Evolutionary conservation across 2,888 invertebrate species (phyloP).

Genomic region (Cistogaster globosa): DNA sequence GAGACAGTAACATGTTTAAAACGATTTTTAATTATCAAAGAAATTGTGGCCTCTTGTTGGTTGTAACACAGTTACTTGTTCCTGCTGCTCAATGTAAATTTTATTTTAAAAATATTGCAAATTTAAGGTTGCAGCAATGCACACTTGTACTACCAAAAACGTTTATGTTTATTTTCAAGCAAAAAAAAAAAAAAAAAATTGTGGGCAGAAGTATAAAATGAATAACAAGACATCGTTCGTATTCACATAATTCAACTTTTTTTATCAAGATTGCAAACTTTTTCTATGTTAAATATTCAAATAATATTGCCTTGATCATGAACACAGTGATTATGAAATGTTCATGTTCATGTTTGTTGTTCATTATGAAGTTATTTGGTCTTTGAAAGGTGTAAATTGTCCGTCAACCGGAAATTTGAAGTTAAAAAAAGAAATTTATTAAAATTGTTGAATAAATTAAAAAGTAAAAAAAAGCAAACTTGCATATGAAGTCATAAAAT

Average conservation of each 20-base stretch:
- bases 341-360: constrained; percentile 50
- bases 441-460: constrained; percentile 29
- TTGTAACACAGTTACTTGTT: not conserved
- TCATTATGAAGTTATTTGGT: constrained; percentile 31
- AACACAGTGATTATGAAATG: constrained; percentile 38
- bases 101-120: not conserved
- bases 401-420: constrained; percentile 54
- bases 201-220: too few species aligned
- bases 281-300: constrained; percentile 45
- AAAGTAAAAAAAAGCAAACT: not conserved
- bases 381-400: constrained; percentile 56
- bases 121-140: not conserved
- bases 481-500: not conserved
- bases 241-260: too few species aligned
- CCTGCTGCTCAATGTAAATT: constrained; percentile 1
- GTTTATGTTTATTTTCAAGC: too few species aligned
- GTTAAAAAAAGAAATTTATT: constrained; percentile 10
- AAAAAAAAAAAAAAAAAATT: too few species aligned
- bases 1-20: not conserved
- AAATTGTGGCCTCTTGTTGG: constrained; percentile 58
- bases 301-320: constrained; percentile 7
- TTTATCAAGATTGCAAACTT: not conserved
- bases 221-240: too few species aligned
- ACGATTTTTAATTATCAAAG: not conserved
- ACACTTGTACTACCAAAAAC: too few species aligned